Evolutionary conservation across 1,140 invertebrate species (phyloP).

Genomic region (Ooceraea biroi): DNA sequence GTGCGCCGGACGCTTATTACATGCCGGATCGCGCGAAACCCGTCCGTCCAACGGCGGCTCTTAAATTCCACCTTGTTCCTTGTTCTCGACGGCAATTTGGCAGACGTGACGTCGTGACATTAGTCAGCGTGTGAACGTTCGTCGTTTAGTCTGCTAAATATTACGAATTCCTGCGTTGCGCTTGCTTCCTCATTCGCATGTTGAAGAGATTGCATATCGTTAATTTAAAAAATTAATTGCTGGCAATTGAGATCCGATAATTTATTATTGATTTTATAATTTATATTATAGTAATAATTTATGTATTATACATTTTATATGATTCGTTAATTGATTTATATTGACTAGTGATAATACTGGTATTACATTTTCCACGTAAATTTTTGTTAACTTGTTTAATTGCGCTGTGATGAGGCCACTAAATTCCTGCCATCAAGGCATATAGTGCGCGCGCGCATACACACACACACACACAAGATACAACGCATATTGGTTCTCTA

Average conservation of each 20-base stretch:
- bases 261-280: background rate
- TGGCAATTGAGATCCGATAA: background rate
- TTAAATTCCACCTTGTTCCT: conserved; percentile 29
- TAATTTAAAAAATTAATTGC: background rate
- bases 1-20: conserved; percentile 59
- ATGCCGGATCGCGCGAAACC: conserved; percentile 21
- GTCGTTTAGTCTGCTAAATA: no score
- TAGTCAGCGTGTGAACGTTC: background rate
- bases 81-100: background rate
- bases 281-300: background rate
- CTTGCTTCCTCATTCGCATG: background rate
- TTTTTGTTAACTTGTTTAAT: no score
- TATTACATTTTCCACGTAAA: no score
- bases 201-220: background rate
- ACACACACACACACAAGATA: no score
- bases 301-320: background rate
- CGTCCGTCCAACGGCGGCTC: conserved; percentile 1
- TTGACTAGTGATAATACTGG: no score
- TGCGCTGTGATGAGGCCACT: no score
- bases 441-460: no score
- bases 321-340: no score
- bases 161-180: background rate
- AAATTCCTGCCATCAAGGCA: no score
- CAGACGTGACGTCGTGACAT: background rate
- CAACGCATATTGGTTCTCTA: background rate